Evolutionary conservation across 2,888 invertebrate genomes (phyloP), one percentile per base, ranked within the genome.

Genomic region (Lottia scabra): DNA sequence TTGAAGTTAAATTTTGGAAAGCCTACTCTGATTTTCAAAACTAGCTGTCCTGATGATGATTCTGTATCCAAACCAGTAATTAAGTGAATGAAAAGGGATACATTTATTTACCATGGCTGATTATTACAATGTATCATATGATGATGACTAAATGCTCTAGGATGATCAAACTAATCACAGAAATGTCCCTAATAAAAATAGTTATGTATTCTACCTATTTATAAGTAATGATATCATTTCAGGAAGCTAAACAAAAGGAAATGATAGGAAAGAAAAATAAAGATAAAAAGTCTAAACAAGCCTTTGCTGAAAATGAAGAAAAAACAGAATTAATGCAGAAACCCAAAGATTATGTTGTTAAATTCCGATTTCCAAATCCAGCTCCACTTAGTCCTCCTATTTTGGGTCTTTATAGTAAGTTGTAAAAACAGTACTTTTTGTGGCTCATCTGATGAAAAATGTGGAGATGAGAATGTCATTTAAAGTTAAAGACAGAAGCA

Each of bases 331-430:
- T 84, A 46, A 93, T 93, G 77, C 94, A 95, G 84, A 94, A 93
- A 82, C 99, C 98, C 16, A 95, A 94, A 89, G 99, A 99, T 81
- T 99, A 99, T 90, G 92, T 96, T 81, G 99, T 99, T 79, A 99
- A 99, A 91, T 99, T 99, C 91, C 93, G 93, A 76, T 99, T 99
- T 91, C 99, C 99, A 1, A 96, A 97, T 90, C 98, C 99, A 38
- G 94, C 98, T 65, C 96, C 97, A 64, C 91, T 99, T 67, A 97
- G 96, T 89, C 99, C 99, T 46, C 99, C 99, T 15, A 96, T 99
- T 87, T 92, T 99, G 63, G 99, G 99, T 45, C 90, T 98, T 68
- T 96, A 97, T 89, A 94, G 96, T 95, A 90, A 87, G 92, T 91
- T 75, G 27, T 6, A 38, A 30, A 30, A 4, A 30, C 2, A 30